A percentile compares a stretch with the other conserved stretches of the same genome.
Conservation (phyloP, 1,140 invertebrate species). For the Rhopalosiphum maidis region DNA sequence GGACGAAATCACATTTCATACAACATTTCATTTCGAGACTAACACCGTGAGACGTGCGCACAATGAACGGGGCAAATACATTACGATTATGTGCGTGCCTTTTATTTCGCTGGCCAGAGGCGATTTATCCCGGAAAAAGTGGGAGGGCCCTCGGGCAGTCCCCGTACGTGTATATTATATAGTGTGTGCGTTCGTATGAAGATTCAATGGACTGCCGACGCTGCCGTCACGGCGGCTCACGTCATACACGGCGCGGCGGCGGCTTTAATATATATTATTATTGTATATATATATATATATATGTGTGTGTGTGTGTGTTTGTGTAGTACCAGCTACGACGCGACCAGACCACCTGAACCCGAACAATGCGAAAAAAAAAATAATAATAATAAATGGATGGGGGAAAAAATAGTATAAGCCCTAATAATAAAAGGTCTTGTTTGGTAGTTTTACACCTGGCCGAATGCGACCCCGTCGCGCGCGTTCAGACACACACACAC, state of each 20-base stretch:
- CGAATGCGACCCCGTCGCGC: neutral
- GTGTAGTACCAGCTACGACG: neutral
- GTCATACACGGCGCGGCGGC: neutral
- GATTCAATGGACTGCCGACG: slow-evolving; percentile 21
- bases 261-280: neutral
- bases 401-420: neutral
- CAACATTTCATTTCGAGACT: slow-evolving; percentile 2
- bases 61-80: neutral
- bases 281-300: no score
- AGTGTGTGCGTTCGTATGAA: neutral
- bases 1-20: slow-evolving; percentile 1
- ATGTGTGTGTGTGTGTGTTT: no score
- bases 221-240: neutral
- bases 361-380: slow-evolving; percentile 33
- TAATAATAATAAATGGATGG: slow-evolving; percentile 18
- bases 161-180: neutral
- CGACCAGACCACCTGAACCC: neutral
- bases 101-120: slow-evolving; percentile 20
- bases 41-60: neutral
- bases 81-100: slow-evolving; percentile 23
- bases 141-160: neutral
- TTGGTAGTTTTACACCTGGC: slow-evolving; percentile 50
- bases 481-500: neutral
- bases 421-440: slow-evolving; percentile 44
- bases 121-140: neutral